Conservation (phyloP, 1,140 invertebrate species). For the Pogonomyrmex barbatus region DNA sequence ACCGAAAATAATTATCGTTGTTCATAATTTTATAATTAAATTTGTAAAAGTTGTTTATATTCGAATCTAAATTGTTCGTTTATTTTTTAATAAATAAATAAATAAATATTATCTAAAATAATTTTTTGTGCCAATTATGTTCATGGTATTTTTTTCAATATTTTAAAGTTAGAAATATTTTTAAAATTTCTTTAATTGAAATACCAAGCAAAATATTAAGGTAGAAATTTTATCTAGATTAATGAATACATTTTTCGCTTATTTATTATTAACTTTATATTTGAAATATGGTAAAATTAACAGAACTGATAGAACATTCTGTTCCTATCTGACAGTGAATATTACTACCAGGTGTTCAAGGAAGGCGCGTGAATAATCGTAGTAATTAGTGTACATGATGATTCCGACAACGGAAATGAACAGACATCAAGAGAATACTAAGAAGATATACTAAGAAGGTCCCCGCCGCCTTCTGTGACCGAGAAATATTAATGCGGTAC, state of each 20-base stretch:
- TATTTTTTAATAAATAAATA: no score
- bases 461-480: slow-evolving; percentile 33
- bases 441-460: slow-evolving; percentile 34
- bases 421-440: slow-evolving; percentile 23
- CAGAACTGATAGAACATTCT: neutral
- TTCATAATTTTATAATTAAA: neutral
- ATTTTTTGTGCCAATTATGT: neutral
- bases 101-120: neutral
- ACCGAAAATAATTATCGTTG: neutral
- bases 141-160: neutral
- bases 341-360: slow-evolving; percentile 57
- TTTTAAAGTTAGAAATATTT: neutral
- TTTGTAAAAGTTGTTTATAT: neutral
- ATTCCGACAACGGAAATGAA: slow-evolving; percentile 36
- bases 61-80: neutral
- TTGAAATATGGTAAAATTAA: neutral
- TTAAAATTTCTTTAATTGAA: neutral
- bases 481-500: slow-evolving; percentile 28
- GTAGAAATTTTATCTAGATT: neutral
- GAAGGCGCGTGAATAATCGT: slow-evolving; percentile 56
- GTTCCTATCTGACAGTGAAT: neutral
- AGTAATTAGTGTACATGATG: slow-evolving; percentile 41
- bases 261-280: neutral
- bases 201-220: neutral
- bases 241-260: neutral